Evolutionary conservation across 2,888 invertebrate genomes (phyloP), one percentile per base, ranked within the genome.

Genomic region (Nemotelus pantherinus): DNA sequence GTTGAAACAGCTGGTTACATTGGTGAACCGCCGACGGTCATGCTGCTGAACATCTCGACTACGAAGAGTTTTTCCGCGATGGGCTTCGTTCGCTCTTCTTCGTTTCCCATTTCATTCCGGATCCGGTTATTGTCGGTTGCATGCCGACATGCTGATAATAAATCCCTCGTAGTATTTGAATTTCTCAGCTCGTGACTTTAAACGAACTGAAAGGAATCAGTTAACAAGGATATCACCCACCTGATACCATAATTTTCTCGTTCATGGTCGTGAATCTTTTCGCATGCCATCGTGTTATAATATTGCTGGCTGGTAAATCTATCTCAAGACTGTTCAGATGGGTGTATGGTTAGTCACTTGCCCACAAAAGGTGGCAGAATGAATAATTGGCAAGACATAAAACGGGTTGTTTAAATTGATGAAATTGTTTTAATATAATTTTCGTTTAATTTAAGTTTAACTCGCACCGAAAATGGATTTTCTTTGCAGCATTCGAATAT

Each of bases 131-230:
- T 3, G 45, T 65, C 10, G 58, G n/a, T 50, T 9, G 5, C 25
- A 58, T n/a, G 25, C 10, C 65, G n/a, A 7, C 65, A 65, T 65
- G 65, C 10, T 47, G 70, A 55, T 47, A 70, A 70, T 70, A 70
- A 70, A 70, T 70, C 55, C 70, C 55, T 53, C 9, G 47, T 6
- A 55, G 55, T 70, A 70, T 70, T 70, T 70, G 70, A 70, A 70
- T 55, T 70, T 70, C 70, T 43, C 55, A n/a, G 43, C 70, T 39
- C 55, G 55, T 41, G 70, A 70, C 70, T 55, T 53, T 70, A 70
- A 70, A 70, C 53, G 53, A 70, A 70, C 70, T 43, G 55, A 55
- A 70, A 53, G 55, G 53, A 53, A 70, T 68, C 68, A 68, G 48
- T 68, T 68, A 68, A 68, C 68, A 68, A 68, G 50, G 68, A 68